These are phyloP conservation scores for Apotomis capreana DNA, from an alignment of 2,888 invertebrate genomes.

Conservation along the genomic window DNA sequence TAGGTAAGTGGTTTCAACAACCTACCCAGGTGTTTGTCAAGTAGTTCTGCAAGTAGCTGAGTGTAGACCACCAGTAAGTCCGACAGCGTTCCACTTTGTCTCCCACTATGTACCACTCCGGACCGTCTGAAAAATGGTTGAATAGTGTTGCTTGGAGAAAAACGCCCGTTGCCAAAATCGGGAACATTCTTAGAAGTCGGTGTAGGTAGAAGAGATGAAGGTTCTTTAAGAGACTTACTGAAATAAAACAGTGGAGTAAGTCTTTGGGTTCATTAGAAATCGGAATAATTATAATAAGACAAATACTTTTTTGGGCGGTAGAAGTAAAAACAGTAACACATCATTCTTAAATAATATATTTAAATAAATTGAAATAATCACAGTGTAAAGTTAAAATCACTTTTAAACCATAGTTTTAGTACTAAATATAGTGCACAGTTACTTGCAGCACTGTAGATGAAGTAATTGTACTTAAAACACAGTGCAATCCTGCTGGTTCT, in stretches of 20 bases:
- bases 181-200: conserved; percentile 44
- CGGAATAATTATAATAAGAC: too few relatives aligned
- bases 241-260: conserved; percentile 24
- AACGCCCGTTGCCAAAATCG: conserved; percentile 40
- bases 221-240: conserved; percentile 43
- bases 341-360: too few relatives aligned
- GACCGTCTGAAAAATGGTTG: conserved; percentile 59
- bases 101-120: conserved; percentile 67
- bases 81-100: conserved; percentile 50
- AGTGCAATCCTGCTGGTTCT: too few relatives aligned
- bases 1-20: not conserved
- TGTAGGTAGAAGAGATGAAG: conserved; percentile 45
- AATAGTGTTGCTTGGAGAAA: conserved; percentile 52
- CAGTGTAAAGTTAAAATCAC: too few relatives aligned
- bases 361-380: too few relatives aligned
- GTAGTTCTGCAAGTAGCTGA: conserved; percentile 67
- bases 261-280: too few relatives aligned
- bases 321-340: too few relatives aligned
- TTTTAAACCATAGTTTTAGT: too few relatives aligned
- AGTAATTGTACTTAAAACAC: too few relatives aligned
- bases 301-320: too few relatives aligned
- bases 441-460: too few relatives aligned
- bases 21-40: conserved; percentile 35
- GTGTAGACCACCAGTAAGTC: conserved; percentile 64
- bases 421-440: too few relatives aligned